Evolutionary conservation across 2,113 vertebrate genomes (phyloP), one percentile per base, ranked within the genome.

Genomic region (Leucopsar rothschildi): DNA sequence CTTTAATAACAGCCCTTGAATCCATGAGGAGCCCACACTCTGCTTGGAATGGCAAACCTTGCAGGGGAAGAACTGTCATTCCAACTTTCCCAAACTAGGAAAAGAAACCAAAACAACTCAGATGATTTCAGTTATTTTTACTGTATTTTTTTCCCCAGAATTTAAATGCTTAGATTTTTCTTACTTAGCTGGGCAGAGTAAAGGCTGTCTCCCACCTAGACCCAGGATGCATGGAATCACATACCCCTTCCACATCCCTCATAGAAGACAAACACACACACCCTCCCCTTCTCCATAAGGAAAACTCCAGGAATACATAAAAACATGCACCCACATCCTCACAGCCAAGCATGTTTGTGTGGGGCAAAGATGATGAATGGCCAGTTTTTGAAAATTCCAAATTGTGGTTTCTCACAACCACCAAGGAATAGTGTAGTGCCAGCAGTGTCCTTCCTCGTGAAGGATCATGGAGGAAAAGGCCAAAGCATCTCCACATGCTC

Each of bases 151-250:
- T 47, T 33, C 50, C 40, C 8, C 35, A 65, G 18, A 82, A 75
- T 63, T 78, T 78, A 28, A 52, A 47, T 80, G 42, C 49, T 79
- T 31, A 29, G 42, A 25, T 2, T 1, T 85, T 42, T 87, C 61
- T 93, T 87, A 37, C 44, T 59, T 17, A 64, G 65, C 42, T 69
- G 53, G 47, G 61, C 28, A 90, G 21, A 37, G 28, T 40, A 72
- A 82, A 47, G 20, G 11, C 44, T 77, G 78, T 53, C 55, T 65
- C 39, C 53, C 15, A 39, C 69, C 63, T 37, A 5, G 42, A 65
- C 25, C 18, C 64, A 83, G 35, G 55, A 63, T 1, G 0, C 16
- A 56, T 0, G 0, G 39, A 64, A 45, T 31, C 61, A n/a, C 4
- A 1, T 7, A n/a, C 3, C 25, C 31, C 20, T 79, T 78, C 29